Base-by-base conservation (phyloP, 2,888 invertebrate species). In the Drosophila merina region DNA sequence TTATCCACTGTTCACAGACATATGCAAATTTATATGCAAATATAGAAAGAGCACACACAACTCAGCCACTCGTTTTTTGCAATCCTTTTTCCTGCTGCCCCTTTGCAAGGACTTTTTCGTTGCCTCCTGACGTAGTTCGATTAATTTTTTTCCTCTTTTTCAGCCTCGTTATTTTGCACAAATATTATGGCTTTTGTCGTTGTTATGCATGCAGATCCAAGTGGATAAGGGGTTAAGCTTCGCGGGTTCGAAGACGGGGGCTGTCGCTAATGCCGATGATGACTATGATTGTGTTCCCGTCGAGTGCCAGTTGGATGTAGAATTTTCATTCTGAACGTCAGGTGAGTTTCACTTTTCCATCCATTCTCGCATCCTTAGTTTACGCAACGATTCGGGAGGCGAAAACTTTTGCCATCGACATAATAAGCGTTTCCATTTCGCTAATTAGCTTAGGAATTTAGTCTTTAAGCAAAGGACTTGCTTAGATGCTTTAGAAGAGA, bases 111-210 rank as follows among this genome's bases (percentile, higher is more conserved):
- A 76, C 69, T 74, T 72, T 66, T 68, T 47, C 42, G 57, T 51
- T 63, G 56, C 66, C 59, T 57, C 20, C 20, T 47, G 8, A 14
- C 47, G 49, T 36, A 58, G 66, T 73, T 79, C 74, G 79, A 85
- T 85, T 79, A 82, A 85, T 76, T 79, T 79, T 70, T 57, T 81
- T 76, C 8, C 20, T 6, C n/a, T 36, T 36, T 36, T 36, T 72
- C 57, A 67, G 68, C 63, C 55, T 70, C 62, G 51, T 71, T 80
- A 70, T 66, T 74, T 70, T 73, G 63, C 59, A 59, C 66, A 83
- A 83, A 80, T 76, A 74, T 77, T 76, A 77, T 77, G 71, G 84
- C 74, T 76, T 83, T 76, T 64, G 68, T 68, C 74, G 51, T 42
- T 63, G 52, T 63, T 54, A 51, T 56, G 54, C 75, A 73, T 73